Base-by-base conservation (phyloP, 2,888 invertebrate genomes). In the Scotopteryx bipunctaria region DNA sequence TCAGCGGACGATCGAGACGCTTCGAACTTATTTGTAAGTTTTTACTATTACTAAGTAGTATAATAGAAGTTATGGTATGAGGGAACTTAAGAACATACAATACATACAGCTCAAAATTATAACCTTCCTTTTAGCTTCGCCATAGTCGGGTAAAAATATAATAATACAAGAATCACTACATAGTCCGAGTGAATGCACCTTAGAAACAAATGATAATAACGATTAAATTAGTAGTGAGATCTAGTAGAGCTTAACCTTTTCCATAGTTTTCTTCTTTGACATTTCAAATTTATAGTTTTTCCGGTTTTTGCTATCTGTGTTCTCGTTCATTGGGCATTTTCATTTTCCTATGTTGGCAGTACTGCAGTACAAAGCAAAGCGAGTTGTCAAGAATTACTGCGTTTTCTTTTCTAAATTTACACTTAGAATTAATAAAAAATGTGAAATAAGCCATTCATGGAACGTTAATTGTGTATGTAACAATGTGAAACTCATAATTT, bases 281-380 rank as follows among this genome's bases (percentile, higher is more conserved):
- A 2, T 4, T 5, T 16, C 9, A 8, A 5, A 3, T 3, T 8
- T 2, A 8, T 16, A 8, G 21, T 8, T 36, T 37, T 23, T 45
- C 8, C 32, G 53, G 44, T 48, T 54, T 16, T 3, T 37, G n/a
- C n/a, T 3, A 32, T 37, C 50, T 37, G 38, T 37, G 37, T 16
- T 27, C 8, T 40, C 31, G 15, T 23, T 42, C 49, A 17, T 59
- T 45, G 59, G 57, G 51, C 56, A 47, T 65, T 61, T 65, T 59
- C 1, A 56, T 50, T 62, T 71, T 58, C 61, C 60, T 44, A 48
- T 9, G 63, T 66, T 83, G 79, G 80, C 73, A 73, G 62, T 63
- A 69, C 68, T 71, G 67, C 57, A 72, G 76, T 86, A 85, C 82
- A 88, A 87, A 88, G 87, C 86, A 87, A 87, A 84, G 83, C 81